Conservation (phyloP, 2,113 vertebrate species). For the Phocoena phocoena region DNA sequence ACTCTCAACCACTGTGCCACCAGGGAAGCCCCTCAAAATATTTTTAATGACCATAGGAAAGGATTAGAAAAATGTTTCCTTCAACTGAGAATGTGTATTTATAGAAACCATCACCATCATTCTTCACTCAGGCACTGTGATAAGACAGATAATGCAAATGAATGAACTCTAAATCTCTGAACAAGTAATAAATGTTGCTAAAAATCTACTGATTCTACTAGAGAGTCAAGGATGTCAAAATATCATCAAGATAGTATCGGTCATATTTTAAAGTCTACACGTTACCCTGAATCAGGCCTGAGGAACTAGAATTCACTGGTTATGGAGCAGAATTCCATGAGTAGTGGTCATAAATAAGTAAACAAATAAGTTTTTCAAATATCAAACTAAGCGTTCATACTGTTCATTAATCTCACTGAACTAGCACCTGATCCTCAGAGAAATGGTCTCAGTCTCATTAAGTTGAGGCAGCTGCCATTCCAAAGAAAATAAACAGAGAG, state of each 20-base stretch:
- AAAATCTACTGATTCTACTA: neutral
- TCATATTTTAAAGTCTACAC: neutral
- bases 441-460: constrained; percentile 30
- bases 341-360: neutral
- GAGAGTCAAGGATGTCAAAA: neutral
- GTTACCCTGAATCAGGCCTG: neutral
- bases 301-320: neutral
- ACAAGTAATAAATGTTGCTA: neutral
- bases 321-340: neutral
- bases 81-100: neutral
- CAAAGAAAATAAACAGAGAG: constrained; percentile 11
- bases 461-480: neutral
- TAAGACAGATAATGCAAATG: neutral
- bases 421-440: neutral
- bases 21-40: neutral
- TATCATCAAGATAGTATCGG: neutral
- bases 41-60: neutral
- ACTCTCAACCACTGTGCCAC: too few relatives aligned
- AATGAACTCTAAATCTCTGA: neutral
- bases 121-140: neutral
- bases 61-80: neutral
- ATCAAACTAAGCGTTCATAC: neutral
- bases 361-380: neutral
- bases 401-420: constrained; percentile 20
- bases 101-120: neutral